Conservation (phyloP, 2,888 invertebrate genomes). For the Andrena chrysosceles region DNA sequence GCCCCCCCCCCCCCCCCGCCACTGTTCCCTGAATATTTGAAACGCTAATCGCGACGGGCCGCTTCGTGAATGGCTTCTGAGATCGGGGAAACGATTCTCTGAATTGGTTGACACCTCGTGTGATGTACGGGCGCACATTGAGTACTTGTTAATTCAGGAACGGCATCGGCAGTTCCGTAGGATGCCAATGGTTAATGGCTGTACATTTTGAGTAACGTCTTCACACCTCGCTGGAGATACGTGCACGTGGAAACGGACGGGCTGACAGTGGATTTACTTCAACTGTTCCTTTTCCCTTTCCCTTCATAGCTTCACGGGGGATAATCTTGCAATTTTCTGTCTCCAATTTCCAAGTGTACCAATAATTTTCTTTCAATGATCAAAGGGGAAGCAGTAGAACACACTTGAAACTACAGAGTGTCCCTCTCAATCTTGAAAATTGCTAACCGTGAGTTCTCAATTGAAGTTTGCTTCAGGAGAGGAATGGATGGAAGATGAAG, state of each 20-base stretch:
- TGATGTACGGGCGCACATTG: constrained; percentile 80
- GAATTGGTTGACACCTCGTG: constrained; percentile 81
- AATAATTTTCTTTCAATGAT: no score
- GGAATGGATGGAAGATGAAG: not conserved
- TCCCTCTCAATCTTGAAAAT: no score
- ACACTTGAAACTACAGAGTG: no score
- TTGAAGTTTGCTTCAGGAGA: no score
- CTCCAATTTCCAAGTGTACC: no score
- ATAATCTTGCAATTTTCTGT: no score
- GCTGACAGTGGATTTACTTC: constrained; percentile 46
- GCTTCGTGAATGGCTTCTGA: constrained; percentile 78
- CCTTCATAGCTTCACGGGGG: not conserved
- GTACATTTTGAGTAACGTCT: constrained; percentile 81
- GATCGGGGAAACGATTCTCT: constrained; percentile 81
- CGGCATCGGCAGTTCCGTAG: constrained; percentile 81
- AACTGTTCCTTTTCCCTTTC: constrained; percentile 6
- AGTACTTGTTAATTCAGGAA: constrained; percentile 83
- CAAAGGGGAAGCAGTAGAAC: no score
- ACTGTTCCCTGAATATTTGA: constrained; percentile 65
- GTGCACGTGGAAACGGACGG: constrained; percentile 64
- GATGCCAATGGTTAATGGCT: constrained; percentile 80
- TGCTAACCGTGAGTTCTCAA: no score
- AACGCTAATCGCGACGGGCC: constrained; percentile 69
- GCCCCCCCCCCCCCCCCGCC: constrained; percentile 45
- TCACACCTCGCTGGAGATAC: constrained; percentile 72